Conservation (phyloP, 2,888 invertebrate species). For the Tubulanus polymorphus region DNA sequence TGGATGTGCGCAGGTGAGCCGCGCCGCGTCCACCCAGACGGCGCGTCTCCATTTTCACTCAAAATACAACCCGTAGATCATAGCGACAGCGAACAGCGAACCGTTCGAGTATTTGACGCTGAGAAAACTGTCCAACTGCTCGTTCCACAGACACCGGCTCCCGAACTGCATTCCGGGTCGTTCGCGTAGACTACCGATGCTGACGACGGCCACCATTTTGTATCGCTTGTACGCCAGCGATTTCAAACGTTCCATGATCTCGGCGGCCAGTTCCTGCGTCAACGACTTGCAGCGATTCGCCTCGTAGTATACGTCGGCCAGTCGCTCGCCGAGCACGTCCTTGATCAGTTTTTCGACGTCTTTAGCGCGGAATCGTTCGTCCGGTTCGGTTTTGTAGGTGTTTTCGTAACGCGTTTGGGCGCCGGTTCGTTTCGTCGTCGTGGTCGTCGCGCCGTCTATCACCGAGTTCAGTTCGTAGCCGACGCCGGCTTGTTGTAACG, state of each 20-base stretch:
- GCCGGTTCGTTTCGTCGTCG: too few relatives aligned
- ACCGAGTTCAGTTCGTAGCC: too few relatives aligned
- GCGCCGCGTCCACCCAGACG: too few relatives aligned
- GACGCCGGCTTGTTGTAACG: too few relatives aligned
- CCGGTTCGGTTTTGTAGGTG: slow-evolving; percentile 5
- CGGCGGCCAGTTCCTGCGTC: slow-evolving; percentile 33
- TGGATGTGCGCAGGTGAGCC: too few relatives aligned
- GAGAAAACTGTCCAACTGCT: slow-evolving; percentile 44
- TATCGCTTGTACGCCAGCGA: slow-evolving; percentile 27
- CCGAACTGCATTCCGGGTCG: slow-evolving; percentile 44
- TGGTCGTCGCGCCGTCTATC: too few relatives aligned
- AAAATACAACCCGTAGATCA: slow-evolving; percentile 39
- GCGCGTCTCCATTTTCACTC: slow-evolving; percentile 1
- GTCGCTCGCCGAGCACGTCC: slow-evolving; percentile 14
- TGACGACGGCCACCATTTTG: slow-evolving; percentile 44
- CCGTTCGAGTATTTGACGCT: slow-evolving; percentile 41
- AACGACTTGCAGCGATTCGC: slow-evolving; percentile 29
- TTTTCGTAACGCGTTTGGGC: too few relatives aligned
- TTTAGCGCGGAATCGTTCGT: background rate
- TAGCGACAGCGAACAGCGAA: slow-evolving; percentile 43
- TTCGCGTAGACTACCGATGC: slow-evolving; percentile 40
- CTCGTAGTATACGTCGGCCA: slow-evolving; percentile 30
- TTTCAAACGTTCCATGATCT: slow-evolving; percentile 35
- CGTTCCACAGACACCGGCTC: slow-evolving; percentile 45
- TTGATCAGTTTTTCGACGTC: background rate